Evolutionary conservation across 2,888 invertebrate species (phyloP).

Genomic region (Epinotia demarniana): DNA sequence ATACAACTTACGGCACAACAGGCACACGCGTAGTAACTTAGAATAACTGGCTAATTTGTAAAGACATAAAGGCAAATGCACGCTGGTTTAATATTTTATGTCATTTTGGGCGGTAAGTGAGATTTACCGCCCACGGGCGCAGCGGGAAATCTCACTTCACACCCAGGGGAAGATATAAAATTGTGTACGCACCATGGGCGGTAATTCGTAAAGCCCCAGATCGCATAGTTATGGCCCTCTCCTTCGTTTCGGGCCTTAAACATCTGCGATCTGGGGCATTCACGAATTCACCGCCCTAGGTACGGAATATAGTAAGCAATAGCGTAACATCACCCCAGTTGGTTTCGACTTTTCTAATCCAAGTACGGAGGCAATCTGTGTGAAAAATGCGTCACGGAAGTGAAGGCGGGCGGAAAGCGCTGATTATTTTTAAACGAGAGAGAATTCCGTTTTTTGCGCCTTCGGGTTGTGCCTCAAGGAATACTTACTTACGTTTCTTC

Average conservation of each 20-base stretch:
- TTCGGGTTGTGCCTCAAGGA: neutral
- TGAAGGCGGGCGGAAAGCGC: constrained; percentile 26
- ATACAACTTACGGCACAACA: neutral
- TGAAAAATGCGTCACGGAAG: constrained; percentile 35
- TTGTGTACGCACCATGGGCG: too few species aligned
- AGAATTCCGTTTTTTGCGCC: constrained; percentile 12
- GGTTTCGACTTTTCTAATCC: too few species aligned
- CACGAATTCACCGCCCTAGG: too few species aligned
- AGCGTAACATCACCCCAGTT: neutral
- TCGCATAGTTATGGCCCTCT: too few species aligned
- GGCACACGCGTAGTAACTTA: neutral
- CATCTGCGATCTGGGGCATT: too few species aligned
- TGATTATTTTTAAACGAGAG: constrained; percentile 43
- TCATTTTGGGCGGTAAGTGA: too few species aligned
- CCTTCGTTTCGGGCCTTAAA: too few species aligned
- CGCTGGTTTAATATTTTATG: neutral
- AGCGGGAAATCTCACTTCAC: too few species aligned
- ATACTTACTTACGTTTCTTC: neutral
- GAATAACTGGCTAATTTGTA: neutral
- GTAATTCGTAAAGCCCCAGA: too few species aligned
- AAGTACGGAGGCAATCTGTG: constrained; percentile 17
- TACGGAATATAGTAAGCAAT: too few species aligned
- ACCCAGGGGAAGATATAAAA: too few species aligned
- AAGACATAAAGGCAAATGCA: neutral
- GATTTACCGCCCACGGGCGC: too few species aligned